Base-by-base conservation (phyloP, 2,797 vertebrate species). In the Setipinna tenuifilis region DNA sequence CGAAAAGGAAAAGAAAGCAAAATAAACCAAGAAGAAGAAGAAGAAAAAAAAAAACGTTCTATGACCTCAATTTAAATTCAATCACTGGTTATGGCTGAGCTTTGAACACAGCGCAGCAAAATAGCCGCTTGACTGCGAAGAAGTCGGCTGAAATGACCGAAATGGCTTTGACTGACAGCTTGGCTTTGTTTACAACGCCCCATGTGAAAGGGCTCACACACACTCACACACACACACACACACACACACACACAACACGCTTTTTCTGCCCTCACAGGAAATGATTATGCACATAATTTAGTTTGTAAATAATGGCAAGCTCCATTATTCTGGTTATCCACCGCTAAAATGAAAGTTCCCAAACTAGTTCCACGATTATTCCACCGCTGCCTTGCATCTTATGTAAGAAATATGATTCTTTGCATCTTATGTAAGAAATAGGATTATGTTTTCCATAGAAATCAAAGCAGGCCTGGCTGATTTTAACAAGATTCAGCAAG, bases 1-100 rank as follows among this genome's bases (percentile, higher is more conserved):
- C 31, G 28, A 31, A 31, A 71, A 71, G 41, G 31, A 75, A 75
- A 41, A 17, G 28, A 75, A 35, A 28, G 68, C 28, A 19, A 65
- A 82, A 65, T 25, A 87, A 85, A 88, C 65, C 68, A 10, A 78
- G 12, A 57, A 28, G 50, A 85, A 48, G 46, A 48, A 48, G 10
- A 54, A 54, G 50, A 54, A 54, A 54, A 87, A 92, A 89, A 89
- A 81, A 75, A 75, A 35, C 68, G 12, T 31, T 75, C 68, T 75
- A 35, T 75, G 35, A 75, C 68, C 68, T 75, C 68, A 75, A 75
- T 75, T 75, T 31, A 75, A 75, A 75, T 75, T 75, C 28, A 35
- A 31, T 75, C 68, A 75, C 68, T 75, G 68, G 31, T 41, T 75
- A 28, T 75, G 68, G 68, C 68, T 35, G 35, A 7, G 68, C 68